Base-by-base conservation (phyloP, 2,888 invertebrate species). In the Dryobota labecula region DNA sequence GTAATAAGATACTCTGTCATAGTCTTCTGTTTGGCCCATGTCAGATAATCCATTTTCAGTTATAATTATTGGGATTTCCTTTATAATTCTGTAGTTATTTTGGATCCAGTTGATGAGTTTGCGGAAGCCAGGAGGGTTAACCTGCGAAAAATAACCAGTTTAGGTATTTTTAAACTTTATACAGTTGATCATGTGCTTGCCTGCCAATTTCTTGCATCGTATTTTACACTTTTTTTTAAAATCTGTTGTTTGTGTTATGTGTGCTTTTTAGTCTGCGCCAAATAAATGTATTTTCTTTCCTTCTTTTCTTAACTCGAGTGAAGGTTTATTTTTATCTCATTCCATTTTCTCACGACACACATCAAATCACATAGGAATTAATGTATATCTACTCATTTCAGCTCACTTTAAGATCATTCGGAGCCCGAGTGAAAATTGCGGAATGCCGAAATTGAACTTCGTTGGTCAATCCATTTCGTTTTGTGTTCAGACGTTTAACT, bases 61-160 rank as follows among this genome's bases (percentile, higher is more conserved):
- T 1, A 96, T 88, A 68, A 95, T 91, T 1, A 96, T 93, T 60
- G 94, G 91, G 8, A 96, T 95, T 84, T 96, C 94, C 84, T 75
- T 96, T 47, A 78, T 1, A 9, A 62, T 70, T 43, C 96, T 96
- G 88, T 97, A 97, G 81, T 96, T 95, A 43, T 94, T 93, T 80
- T 96, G 96, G 56, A 97, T 95, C 96, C 97, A 97, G 88, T 96
- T 97, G 43, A 97, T 86, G 9, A 97, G 89, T 86, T 96, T 96
- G 73, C 97, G 94, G 88, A 97, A 96, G 45, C 97, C 97, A 84
- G 96, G 95, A 1, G 97, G 97, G 73, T 96, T 96, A 47, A 96
- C 95, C 97, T 97, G 88, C 0, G 9, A 64, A 53, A 51, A 11
- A n/a, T 30, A 20, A 45, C 0, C 1, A 27, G n/a, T n/a, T 4